Evolutionary conservation across 92 coral and sea anemone species (phyloP), one percentile per base, ranked within the genome.

Genomic region (Paragorgia papillata): DNA sequence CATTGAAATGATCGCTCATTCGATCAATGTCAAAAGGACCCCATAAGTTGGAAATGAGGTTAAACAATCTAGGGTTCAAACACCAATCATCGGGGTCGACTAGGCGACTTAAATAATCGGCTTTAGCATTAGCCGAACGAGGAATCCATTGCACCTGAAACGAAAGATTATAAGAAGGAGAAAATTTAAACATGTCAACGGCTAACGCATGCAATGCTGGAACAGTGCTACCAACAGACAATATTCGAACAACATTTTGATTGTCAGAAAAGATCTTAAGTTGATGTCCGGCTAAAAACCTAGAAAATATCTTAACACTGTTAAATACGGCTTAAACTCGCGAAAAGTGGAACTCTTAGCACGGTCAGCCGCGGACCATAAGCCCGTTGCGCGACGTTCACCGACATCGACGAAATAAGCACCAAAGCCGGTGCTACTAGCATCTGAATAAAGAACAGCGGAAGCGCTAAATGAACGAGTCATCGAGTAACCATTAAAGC

Each of bases 111-210:
- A n/a, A n/a, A n/a, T n/a, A n/a, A n/a, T n/a, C n/a, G 0, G 86
- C 86, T 61, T 19, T 35, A 27, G 37, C 24, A 41, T 76, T 82
- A 60, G 75, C 79, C 32, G 60, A 34, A 25, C 87, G 27, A 0
- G 86, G 62, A 15, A 82, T 81, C 89, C 89, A 85, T 57, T 73
- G n/a, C n/a, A n/a, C n/a, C n/a, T n/a, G n/a, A n/a, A n/a, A n/a
- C n/a, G n/a, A n/a, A n/a, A n/a, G n/a, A 50, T 61, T 7, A 57
- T 85, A 15, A 66, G 30, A 20, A 66, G 49, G 39, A 35, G 76
- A 20, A 59, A 41, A 40, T 37, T 3, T 49, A 57, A 76, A 83
- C 14, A 76, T 10, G 26, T 58, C 62, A 9, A 41, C 7, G 19
- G 84, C 91, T 33, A 80, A 74, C 0, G 2, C 2, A n/a, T 83